Evolutionary conservation across 2,113 vertebrate species (phyloP).

Genomic region (Lagopus muta): DNA sequence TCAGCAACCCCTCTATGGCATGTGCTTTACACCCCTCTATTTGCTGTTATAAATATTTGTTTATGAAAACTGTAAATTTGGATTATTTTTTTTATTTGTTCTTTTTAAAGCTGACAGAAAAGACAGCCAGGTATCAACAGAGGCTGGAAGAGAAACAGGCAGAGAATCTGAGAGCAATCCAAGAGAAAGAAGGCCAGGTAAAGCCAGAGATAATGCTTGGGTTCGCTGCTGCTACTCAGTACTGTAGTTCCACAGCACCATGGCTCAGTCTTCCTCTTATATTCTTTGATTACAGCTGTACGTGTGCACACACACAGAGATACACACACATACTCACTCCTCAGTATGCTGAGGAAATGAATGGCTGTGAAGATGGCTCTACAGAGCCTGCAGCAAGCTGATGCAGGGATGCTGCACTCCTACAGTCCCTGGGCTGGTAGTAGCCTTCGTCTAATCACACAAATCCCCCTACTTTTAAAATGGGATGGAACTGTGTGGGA

Average conservation of each 20-base stretch:
- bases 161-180: constrained; percentile 86
- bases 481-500: background rate
- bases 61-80: background rate
- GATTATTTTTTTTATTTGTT: background rate
- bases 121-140: constrained; percentile 77
- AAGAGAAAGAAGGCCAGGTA: constrained; percentile 87
- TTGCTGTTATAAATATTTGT: background rate
- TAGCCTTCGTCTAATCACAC: background rate
- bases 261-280: background rate
- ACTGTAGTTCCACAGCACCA: background rate
- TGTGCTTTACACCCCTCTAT: fast-evolving
- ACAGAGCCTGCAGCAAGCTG: background rate
- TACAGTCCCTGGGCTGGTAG: background rate
- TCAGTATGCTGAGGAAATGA: fast-evolving
- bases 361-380: background rate
- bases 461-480: fast-evolving
- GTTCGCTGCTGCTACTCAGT: background rate
- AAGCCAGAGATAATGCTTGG: background rate
- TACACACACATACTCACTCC: background rate
- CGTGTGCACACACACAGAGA: too few species aligned
- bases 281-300: background rate
- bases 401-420: background rate
- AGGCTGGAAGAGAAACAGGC: constrained; percentile 89
- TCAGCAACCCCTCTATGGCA: background rate
- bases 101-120: constrained; percentile 80